Evolutionary conservation across 2,797 vertebrate species (phyloP), one percentile per base, ranked within the genome.

Genomic region (Erpetoichthys calabaricus): DNA sequence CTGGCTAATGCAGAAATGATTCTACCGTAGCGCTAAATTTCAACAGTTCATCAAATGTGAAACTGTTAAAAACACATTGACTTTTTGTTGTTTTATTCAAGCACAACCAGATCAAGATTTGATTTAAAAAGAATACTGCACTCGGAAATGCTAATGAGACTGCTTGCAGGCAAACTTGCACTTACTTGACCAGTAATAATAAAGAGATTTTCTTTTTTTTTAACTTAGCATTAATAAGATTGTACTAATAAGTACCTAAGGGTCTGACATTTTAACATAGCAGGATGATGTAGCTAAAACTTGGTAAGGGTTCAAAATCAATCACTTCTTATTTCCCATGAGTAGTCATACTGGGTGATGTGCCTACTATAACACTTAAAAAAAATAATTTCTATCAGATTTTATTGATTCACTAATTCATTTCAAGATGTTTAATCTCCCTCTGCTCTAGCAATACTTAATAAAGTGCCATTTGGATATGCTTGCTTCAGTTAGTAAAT

Each of bases 1-100:
- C 82, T 85, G 69, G 71, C 75, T 78, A 81, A 79, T 65, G 73
- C 82, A 84, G 82, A 78, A 71, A 76, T 63, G 75, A 78, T 80
- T 79, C 79, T 75, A 68, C 54, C 70, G 76, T 74, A 74, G 75
- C 68, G 67, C 61, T 61, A 57, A 64, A 67, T 74, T 70, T 66
- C 63, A 63, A 63, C 65, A 67, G 75, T 77, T 75, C 69, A 66
- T 67, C 73, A 73, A 70, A 77, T 76, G 71, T 66, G 66, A 68
- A 79, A 80, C 75, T 73, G 76, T 73, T 72, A 78, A 82, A 76
- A 78, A 80, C 79, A 78, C 76, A 78, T 68, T 73, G 76, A 67
- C 64, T 65, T 75, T 72, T 63, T 78, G 25, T 75, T 73, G 79
- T 76, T 73, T 78, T 74, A 72, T 70, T 76, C 73, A 76, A 71